Evolutionary conservation across 2,888 invertebrate species (phyloP), one percentile per base, ranked within the genome.

Genomic region (Luperina nickerlii): DNA sequence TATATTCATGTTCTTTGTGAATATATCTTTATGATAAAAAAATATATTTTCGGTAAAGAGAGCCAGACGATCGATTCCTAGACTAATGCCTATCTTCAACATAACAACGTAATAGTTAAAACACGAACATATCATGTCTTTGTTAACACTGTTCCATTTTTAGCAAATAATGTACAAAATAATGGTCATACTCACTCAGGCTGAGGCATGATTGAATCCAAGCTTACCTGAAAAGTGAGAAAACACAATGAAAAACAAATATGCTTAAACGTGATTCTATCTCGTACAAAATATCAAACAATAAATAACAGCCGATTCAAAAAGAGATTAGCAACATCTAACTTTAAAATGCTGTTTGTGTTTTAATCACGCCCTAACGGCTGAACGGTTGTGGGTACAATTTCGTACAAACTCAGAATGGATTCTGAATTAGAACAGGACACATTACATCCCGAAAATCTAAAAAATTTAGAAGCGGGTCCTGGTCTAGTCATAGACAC

Each of bases 221-320:
- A 81, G 84, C 94, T 92, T 95, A 95, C 94, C 95, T 95, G 93
- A 57, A 93, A 94, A 89, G 79, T 87, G 77, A 87, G 83, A 89
- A 79, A 86, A 86, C 57, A 79, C 42, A 79, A 81, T 87, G 54
- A 76, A 76, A 68, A 81, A 60, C 54, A 32, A 32, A 73, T 70
- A 73, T 32, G n/a, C 18, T 38, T 51, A 70, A 74, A 54, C 24
- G 57, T 48, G 27, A 70, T 45, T n/a, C 32, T 62, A 54, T 15
- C 32, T 63, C 15, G 13, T 15, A 65, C 13, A 63, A 72, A 79
- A 80, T 15, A 78, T 65, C 38, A 63, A 63, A 54, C 51, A 81
- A 65, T 72, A 69, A 69, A 27, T 63, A 69, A 81, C n/a, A 15
- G 24, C 62, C 8, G 32, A 62, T 72, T 80, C 27, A 68, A 51